Base-by-base conservation (phyloP, 2,113 vertebrate genomes). In the Grammomys surdaster region DNA sequence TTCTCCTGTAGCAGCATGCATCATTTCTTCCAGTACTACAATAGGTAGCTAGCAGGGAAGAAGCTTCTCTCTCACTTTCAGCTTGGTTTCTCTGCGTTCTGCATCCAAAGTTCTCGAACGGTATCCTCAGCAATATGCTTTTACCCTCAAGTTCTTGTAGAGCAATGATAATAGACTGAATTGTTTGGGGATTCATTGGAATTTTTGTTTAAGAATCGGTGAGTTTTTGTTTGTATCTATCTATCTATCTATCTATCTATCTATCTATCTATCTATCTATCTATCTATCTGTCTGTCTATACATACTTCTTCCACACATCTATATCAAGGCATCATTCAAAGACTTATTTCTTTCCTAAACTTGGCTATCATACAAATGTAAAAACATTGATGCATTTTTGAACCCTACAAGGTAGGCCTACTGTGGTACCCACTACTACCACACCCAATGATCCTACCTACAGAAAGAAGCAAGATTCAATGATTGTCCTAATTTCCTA, bases 71-170 rank as follows among this genome's bases (percentile, higher is more conserved):
- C 2, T 58, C 36, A n/a, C 4, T 56, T 58, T 24, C 5, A 24
- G 54, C 20, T 58, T 81, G 56, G 20, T 40, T 81, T 81, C 9
- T 58, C 11, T 40, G 20, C 12, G 36, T 81, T 58, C 19, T 81
- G 33, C 26, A 24, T 7, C 33, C 11, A n/a, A 81, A 31, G 7
- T 31, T 3, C 2, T 1, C 17, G 3, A n/a, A 33, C 14, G 11
- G 2, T n/a, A 12, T 58, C 33, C 36, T 56, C 4, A 56, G 51
- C 33, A 56, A 58, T n/a, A 22, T 24, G 33, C 33, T n/a, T 81
- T 81, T n/a, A n/a, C 33, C 19, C n/a, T 81, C 20, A 81, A n/a
- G 19, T 13, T 81, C 19, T 81, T 81, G 5, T 58, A 54, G 54
- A 58, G 54, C 19, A 81, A n/a, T 81, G 54, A 36, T 54, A 81